Conservation (phyloP, 2,797 vertebrate species). For the Gambelia wislizenii region DNA sequence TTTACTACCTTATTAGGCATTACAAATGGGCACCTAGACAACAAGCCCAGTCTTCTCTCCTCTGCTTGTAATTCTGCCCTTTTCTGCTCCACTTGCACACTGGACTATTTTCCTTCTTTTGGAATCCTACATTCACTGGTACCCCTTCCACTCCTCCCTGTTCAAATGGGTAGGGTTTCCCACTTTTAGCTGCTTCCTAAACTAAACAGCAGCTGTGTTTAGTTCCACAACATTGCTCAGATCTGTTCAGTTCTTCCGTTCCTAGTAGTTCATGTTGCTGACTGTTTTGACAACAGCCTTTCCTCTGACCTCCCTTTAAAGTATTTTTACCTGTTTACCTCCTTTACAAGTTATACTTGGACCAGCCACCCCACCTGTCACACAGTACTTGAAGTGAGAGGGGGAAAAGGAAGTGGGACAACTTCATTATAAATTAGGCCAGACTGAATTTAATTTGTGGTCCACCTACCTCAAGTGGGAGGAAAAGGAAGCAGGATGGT, state of each 20-base stretch:
- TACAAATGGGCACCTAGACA: no score
- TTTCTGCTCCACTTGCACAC: not conserved
- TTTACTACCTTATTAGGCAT: not conserved
- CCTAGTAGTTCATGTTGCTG: not conserved
- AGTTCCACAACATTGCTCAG: not conserved
- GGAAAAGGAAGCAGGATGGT: not conserved
- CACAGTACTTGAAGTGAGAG: not conserved
- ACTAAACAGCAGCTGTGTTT: not conserved
- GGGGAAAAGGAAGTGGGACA: not conserved
- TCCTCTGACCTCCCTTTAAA: not conserved
- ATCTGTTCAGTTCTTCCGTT: not conserved
- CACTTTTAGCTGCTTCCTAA: constrained; percentile 4
- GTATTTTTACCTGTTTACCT: not conserved
- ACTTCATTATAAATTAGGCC: constrained; percentile 11
- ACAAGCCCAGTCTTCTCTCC: not conserved
- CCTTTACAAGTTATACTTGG: not conserved
- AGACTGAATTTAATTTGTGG: not conserved
- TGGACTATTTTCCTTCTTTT: not conserved
- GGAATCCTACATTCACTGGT: not conserved
- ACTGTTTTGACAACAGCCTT: not conserved
- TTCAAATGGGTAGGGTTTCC: not conserved
- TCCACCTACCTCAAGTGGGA: not conserved
- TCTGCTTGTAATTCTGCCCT: not conserved
- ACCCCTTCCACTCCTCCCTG: not conserved
- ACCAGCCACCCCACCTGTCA: constrained; percentile 3